Conservation (phyloP, 2,113 vertebrate genomes). For the Rhinichthys klamathensis region DNA sequence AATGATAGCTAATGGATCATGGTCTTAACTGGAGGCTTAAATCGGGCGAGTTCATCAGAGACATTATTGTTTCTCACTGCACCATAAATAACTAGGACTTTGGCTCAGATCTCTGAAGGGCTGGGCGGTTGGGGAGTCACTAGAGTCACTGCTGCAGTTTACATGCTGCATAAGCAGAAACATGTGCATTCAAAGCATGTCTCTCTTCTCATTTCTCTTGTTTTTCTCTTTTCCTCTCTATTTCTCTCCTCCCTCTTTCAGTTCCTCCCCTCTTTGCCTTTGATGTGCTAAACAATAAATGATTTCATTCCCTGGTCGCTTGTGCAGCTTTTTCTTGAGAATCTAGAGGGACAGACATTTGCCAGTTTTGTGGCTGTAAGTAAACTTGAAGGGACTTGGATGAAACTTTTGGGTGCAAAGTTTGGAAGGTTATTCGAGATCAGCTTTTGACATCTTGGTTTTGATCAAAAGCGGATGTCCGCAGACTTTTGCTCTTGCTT, state of each 20-base stretch:
- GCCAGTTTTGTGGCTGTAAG: conserved; percentile 46
- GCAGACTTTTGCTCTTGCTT: not conserved
- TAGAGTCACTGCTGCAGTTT: conserved; percentile 41
- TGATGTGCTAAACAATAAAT: conserved; percentile 75
- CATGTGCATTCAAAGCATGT: conserved; percentile 46
- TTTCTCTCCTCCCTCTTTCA: not conserved
- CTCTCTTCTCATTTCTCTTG: conserved; percentile 5
- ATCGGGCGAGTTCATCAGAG: conserved; percentile 42
- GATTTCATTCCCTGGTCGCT: conserved; percentile 61
- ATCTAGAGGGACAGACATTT: conserved; percentile 55
- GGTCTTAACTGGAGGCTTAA: conserved; percentile 38
- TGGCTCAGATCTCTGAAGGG: conserved; percentile 43
- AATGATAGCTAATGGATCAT: conserved; percentile 16
- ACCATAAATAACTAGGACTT: conserved; percentile 55
- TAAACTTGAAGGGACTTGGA: conserved; percentile 21
- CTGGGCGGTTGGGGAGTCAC: conserved; percentile 34
- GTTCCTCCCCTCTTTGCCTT: conserved; percentile 55
- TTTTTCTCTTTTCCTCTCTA: conserved; percentile 27
- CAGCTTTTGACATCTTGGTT: conserved; percentile 20
- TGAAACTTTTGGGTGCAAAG: conserved; percentile 5
- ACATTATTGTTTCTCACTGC: conserved; percentile 49
- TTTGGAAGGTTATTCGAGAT: conserved; percentile 18
- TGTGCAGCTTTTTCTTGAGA: conserved; percentile 60
- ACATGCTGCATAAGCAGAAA: conserved; percentile 57
- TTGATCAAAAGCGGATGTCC: conserved; percentile 37